Conservation (phyloP, 2,113 vertebrate genomes). For the Mormyrus iriodes region DNA sequence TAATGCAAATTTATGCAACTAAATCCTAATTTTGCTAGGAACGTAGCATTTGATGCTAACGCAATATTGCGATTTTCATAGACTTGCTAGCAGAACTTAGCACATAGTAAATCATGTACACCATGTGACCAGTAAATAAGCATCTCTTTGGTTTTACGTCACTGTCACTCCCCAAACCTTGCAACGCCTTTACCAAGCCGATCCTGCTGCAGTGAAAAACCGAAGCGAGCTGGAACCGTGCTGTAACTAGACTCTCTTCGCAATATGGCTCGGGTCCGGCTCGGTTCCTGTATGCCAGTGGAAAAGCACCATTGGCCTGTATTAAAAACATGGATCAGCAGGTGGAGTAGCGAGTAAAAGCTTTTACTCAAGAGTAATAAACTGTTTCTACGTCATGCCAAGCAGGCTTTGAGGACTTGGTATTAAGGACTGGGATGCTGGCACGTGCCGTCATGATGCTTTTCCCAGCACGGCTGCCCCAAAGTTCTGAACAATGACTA, state of each 20-base stretch:
- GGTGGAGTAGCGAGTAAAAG: neutral
- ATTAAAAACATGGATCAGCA: neutral
- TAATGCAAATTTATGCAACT: no score
- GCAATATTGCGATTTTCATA: neutral
- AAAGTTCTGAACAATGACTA: neutral
- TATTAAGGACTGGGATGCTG: neutral
- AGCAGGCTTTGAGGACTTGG: neutral
- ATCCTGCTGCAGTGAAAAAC: neutral
- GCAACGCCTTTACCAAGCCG: neutral
- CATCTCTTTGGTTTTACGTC: neutral
- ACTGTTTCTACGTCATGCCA: neutral
- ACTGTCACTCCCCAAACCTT: neutral
- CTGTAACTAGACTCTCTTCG: neutral
- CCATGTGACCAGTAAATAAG: neutral
- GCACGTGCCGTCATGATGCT: neutral
- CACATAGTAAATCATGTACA: neutral
- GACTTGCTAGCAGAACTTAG: neutral
- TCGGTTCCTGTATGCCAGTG: neutral
- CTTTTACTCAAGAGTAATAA: neutral
- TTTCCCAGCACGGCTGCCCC: neutral
- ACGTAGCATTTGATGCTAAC: neutral
- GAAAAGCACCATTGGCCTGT: neutral
- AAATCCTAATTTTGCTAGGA: no score
- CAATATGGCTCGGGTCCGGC: neutral
- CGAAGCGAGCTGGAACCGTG: neutral